Evolutionary conservation across 1,140 invertebrate species (phyloP), one percentile per base, ranked within the genome.

Genomic region (Oncopodura yosiiana): DNA sequence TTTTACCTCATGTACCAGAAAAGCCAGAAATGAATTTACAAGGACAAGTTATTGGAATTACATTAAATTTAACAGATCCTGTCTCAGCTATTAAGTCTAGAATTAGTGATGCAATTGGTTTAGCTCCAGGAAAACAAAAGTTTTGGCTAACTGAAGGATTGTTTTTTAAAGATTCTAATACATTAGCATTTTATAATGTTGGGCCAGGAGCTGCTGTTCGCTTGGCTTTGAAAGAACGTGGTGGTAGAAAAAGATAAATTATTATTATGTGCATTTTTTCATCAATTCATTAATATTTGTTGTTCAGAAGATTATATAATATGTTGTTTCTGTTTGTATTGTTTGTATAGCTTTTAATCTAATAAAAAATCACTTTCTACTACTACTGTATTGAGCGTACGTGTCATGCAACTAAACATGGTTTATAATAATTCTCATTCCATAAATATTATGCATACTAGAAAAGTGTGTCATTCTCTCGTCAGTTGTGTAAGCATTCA

Each of bases 61-160:
- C 81, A 2, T 67, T 98, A 60, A 80, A 87, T 34, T 73, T 92
- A 5, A 80, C 78, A 5, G 88, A 96, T 60, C 77, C 79, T 1
- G 81, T 95, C 2, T 79, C 86, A 29, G 82, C 82, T 19, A 77
- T 99, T 43, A 99, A 98, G 72, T 80, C 82, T 2, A 84, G 87
- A 66, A 78, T 98, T 52, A 86, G 92, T 66, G 87, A 97, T 64
- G 77, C 83, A 63, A 85, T 86, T 49, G 86, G 84, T 36, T 87
- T 99, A 80, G 91, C 93, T n/a, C 87, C 86, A 41, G 90, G 91
- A 48, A 99, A 99, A 74, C 94, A 98, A 71, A 99, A 99, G 71
- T 72, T 97, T 12, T 83, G 91, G 60, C 84, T 83, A 67, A 89
- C 94, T 71, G 87, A 94, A 85, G 93, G 93, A 37, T 82, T 97